These are phyloP conservation scores for Hermetia illucens DNA, from an alignment of 1,140 invertebrate genomes.

Conservation along the genomic window DNA sequence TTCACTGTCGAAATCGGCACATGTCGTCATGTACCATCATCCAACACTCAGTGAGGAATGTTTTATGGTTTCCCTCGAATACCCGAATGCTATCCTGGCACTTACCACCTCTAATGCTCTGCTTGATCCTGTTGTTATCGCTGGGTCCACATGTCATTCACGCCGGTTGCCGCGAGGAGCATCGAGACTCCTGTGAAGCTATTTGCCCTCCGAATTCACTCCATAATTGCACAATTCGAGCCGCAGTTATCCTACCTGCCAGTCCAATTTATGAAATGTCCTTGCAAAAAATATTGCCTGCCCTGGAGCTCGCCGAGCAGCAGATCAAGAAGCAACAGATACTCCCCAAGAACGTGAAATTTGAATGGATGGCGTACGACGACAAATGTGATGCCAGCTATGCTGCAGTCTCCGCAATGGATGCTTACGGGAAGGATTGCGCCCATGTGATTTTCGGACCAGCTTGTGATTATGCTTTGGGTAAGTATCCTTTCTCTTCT, in stretches of 20 bases:
- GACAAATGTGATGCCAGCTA: slow-evolving; percentile 54
- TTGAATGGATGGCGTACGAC: slow-evolving; percentile 44
- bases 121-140: background rate
- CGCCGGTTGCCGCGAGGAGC: slow-evolving; percentile 29
- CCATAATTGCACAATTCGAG: slow-evolving; percentile 35
- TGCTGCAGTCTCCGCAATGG: slow-evolving; percentile 49
- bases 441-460: slow-evolving; percentile 60
- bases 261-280: slow-evolving; percentile 35
- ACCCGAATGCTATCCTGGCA: too few relatives aligned
- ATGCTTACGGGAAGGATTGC: slow-evolving; percentile 47
- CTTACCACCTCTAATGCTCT: too few relatives aligned
- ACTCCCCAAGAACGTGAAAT: slow-evolving; percentile 38
- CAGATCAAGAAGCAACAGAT: slow-evolving; percentile 32
- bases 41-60: too few relatives aligned
- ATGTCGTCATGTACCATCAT: too few relatives aligned
- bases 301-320: slow-evolving; percentile 40
- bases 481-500: slow-evolving; percentile 34
- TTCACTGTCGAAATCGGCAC: too few relatives aligned
- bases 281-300: slow-evolving; percentile 35
- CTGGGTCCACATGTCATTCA: background rate
- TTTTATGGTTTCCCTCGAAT: too few relatives aligned
- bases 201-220: slow-evolving; percentile 28
- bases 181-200: slow-evolving; percentile 31
- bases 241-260: slow-evolving; percentile 38
- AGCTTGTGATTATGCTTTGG: slow-evolving; percentile 57